These are phyloP conservation scores for Anadara kagoshimensis DNA, from an alignment of 1,140 invertebrate species.

Conservation along the genomic window DNA sequence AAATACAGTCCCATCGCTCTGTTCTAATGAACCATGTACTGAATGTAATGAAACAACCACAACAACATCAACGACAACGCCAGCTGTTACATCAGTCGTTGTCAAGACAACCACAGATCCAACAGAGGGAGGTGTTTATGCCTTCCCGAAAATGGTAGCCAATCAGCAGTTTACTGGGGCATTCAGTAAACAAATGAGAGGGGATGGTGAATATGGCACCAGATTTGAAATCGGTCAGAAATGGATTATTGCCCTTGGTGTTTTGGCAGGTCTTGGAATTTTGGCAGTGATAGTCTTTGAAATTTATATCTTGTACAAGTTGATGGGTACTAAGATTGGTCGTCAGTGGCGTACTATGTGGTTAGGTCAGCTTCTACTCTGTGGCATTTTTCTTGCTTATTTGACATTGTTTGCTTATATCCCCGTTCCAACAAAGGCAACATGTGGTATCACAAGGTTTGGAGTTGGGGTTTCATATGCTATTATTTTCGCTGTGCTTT, in stretches of 20 bases:
- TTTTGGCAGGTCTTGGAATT: constrained; percentile 86
- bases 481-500: constrained; percentile 91
- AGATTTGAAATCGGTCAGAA: constrained; percentile 76
- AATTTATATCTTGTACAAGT: constrained; percentile 91
- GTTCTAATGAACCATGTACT: constrained; percentile 46
- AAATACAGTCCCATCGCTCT: constrained; percentile 14
- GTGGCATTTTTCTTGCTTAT: constrained; percentile 89
- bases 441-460: constrained; percentile 88
- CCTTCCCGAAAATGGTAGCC: constrained; percentile 25
- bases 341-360: constrained; percentile 84
- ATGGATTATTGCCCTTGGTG: constrained; percentile 90
- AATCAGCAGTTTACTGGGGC: constrained; percentile 58
- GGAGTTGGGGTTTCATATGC: constrained; percentile 90
- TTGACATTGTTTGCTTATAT: constrained; percentile 86
- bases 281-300: constrained; percentile 88
- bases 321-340: constrained; percentile 86
- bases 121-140: constrained; percentile 36
- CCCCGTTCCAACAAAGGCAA: constrained; percentile 83
- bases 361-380: constrained; percentile 90
- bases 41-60: constrained; percentile 42
- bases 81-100: neutral
- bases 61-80: constrained; percentile 8
- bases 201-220: constrained; percentile 39
- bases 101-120: constrained; percentile 38
- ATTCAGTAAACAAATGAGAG: constrained; percentile 21